Evolutionary conservation across 2,888 invertebrate genomes (phyloP), one percentile per base, ranked within the genome.

Genomic region (Cryptocheilus praepositus): DNA sequence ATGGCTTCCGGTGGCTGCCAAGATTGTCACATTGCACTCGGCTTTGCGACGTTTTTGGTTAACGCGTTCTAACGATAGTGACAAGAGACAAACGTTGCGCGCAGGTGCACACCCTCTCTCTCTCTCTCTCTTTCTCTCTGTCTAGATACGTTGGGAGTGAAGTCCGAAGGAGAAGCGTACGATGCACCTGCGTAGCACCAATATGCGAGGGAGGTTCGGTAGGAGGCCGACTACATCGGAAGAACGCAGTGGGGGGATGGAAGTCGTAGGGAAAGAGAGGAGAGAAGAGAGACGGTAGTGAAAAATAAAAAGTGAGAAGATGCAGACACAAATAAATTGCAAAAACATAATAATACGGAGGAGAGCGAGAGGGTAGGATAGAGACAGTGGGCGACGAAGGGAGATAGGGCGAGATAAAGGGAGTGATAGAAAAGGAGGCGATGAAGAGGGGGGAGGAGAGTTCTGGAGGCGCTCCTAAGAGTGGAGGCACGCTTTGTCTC

Each of bases 311-410:
- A 74, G 67, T 73, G 61, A 67, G 55, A 70, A 76, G 80, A 81
- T 79, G 86, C 86, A 87, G 88, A 88, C 88, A 88, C 86, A 88
- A 88, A 88, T 88, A 88, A 87, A 88, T 88, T 81, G 86, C 84
- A 85, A 88, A 85, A 88, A 88, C 85, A 86, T 88, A 87, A 88
- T 88, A 88, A 88, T 87, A 88, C 87, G 85, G 87, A 85, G 81
- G 82, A 80, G 74, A 72, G 77, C 73, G 70, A 73, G 70, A 74
- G 67, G 79, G 51, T 61, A 66, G 44, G 44, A 61, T 51, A 63
- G 52, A 54, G 18, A 49, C 36, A 43, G 28, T 51, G 49, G 43
- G 25, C 19, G n/a, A 64, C 54, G n/a, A 61, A 57, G 58, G 49
- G 15, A 49, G 28, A 16, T 51, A 25, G 53, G 51, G 15, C 28